phyloP scores from a whole-genome alignment of 37 sponge, comb jelly and placozoan genomes.

The Crambe crambe region DNA sequence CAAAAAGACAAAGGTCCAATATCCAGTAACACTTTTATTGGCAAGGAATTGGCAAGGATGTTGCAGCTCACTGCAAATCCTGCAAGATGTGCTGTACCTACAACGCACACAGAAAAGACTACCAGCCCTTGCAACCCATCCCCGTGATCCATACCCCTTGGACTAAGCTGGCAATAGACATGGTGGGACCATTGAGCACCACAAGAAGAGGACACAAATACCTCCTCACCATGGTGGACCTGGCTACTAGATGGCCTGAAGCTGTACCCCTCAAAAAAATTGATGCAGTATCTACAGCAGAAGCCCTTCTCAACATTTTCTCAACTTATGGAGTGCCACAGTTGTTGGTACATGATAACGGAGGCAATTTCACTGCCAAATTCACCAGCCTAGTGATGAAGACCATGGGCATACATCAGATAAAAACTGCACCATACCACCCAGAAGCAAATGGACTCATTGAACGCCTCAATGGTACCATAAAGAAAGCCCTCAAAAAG shows the following conservation, averaged over 20 bases:
- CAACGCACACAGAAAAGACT: background rate
- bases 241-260: background rate
- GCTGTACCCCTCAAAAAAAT: background rate
- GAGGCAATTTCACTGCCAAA: background rate
- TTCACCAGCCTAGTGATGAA: background rate
- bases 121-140: constrained; percentile 1
- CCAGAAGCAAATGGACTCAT: background rate
- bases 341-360: background rate
- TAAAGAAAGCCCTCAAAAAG: background rate
- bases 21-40: background rate
- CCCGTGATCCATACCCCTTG: background rate
- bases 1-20: background rate
- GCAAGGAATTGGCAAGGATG: background rate
- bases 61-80: background rate
- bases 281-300: background rate
- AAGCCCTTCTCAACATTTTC: background rate
- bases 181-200: background rate
- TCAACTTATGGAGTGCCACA: background rate
- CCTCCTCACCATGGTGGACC: background rate
- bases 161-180: background rate
- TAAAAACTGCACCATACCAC: background rate
- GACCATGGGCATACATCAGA: background rate
- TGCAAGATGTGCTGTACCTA: background rate
- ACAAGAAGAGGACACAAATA: background rate
- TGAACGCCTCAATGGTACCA: background rate